A percentile compares a stretch with the other conserved stretches of the same genome.
These are phyloP conservation scores for Sminthurides bifidus DNA, from an alignment of 1,140 invertebrate species.

Conservation along the genomic window DNA sequence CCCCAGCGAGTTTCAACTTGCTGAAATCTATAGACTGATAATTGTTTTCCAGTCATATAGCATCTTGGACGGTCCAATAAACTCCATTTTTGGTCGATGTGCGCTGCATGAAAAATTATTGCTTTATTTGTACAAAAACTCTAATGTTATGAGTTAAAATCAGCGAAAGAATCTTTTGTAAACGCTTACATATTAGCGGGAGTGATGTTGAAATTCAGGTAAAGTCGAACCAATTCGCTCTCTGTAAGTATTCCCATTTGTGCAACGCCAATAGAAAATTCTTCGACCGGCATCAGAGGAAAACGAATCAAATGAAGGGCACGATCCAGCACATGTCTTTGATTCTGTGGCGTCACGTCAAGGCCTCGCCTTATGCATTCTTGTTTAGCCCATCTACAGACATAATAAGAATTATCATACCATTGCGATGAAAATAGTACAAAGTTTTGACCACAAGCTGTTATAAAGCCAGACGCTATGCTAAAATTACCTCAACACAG, in stretches of 20 bases:
- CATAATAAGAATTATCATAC: not conserved
- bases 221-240: conserved; percentile 61
- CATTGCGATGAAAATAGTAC: conserved; percentile 73
- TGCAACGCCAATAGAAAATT: conserved; percentile 70
- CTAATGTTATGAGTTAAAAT: too few species aligned
- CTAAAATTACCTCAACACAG: conserved; percentile 38
- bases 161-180: not conserved
- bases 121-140: too few species aligned
- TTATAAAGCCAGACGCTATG: too few species aligned
- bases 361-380: conserved; percentile 58
- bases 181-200: not conserved
- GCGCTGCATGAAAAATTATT: conserved; percentile 33
- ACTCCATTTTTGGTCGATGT: conserved; percentile 48
- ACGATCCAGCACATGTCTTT: conserved; percentile 53
- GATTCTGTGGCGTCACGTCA: conserved; percentile 53
- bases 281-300: conserved; percentile 75
- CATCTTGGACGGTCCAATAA: conserved; percentile 62
- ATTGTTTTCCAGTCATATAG: conserved; percentile 70
- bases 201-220: conserved; percentile 71
- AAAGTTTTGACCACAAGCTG: conserved; percentile 68
- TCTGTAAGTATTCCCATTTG: conserved; percentile 65
- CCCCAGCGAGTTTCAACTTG: conserved; percentile 74
- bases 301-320: conserved; percentile 66
- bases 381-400: conserved; percentile 58
- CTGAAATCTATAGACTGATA: conserved; percentile 66